Evolutionary conservation across 2,888 invertebrate genomes (phyloP).

Genomic region (Furcula furcula): DNA sequence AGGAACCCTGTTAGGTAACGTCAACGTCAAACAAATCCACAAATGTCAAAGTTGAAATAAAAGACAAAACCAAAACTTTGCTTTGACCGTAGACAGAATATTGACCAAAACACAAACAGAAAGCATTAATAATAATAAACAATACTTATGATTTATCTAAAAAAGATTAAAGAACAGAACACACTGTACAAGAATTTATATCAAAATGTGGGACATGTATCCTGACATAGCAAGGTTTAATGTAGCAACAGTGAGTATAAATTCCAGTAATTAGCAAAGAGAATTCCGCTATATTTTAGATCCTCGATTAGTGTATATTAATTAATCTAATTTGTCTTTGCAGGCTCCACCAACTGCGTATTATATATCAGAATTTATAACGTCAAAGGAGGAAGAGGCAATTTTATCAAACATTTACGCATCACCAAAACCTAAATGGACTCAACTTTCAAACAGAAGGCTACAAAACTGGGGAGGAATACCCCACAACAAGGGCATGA

Average conservation of each 20-base stretch:
- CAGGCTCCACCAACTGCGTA: slow-evolving; percentile 84
- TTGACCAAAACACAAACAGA: too few relatives aligned
- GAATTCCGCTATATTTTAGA: background rate
- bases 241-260: slow-evolving; percentile 33
- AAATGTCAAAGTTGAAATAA: too few relatives aligned
- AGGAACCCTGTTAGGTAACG: too few relatives aligned
- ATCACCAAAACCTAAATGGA: slow-evolving; percentile 98
- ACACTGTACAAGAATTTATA: background rate
- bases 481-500: slow-evolving; percentile 96
- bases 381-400: slow-evolving; percentile 85
- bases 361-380: slow-evolving; percentile 95
- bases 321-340: slow-evolving; percentile 6
- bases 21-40: too few relatives aligned
- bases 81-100: too few relatives aligned
- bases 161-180: too few relatives aligned
- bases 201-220: slow-evolving; percentile 12
- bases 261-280: background rate
- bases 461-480: slow-evolving; percentile 99
- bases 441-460: slow-evolving; percentile 92
- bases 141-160: too few relatives aligned
- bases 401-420: slow-evolving; percentile 88
- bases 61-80: too few relatives aligned
- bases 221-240: slow-evolving; percentile 25
- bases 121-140: too few relatives aligned
- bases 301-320: background rate